phyloP scores from a whole-genome alignment of 2,113 vertebrate genomes.

The Hemiprocne comata region DNA sequence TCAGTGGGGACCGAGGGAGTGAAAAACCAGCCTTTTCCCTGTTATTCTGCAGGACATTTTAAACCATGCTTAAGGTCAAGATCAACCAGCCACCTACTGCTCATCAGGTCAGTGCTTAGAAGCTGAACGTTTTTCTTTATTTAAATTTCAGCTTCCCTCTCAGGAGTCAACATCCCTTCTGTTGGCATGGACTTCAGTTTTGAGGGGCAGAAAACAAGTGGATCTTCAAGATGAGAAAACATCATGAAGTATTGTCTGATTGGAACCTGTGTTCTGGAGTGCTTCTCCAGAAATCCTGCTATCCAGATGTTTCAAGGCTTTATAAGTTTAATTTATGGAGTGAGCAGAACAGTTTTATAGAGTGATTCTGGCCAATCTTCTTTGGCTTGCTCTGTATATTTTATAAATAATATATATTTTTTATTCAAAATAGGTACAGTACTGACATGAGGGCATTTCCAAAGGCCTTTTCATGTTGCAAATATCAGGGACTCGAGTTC shows the following conservation, averaged over 20 bases:
- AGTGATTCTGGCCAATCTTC: slow-evolving; percentile 36
- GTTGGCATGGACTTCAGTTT: slow-evolving; percentile 37
- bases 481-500: slow-evolving; percentile 33
- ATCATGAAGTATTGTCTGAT: not conserved
- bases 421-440: slow-evolving; percentile 12
- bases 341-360: slow-evolving; percentile 48
- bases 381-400: slow-evolving; percentile 49
- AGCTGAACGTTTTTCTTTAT: not conserved
- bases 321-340: slow-evolving; percentile 41
- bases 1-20: not conserved
- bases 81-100: fast-evolving
- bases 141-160: slow-evolving; percentile 61
- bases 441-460: slow-evolving; percentile 8
- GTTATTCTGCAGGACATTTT: not conserved
- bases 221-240: slow-evolving; percentile 58
- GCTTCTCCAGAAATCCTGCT: slow-evolving; percentile 47
- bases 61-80: not conserved
- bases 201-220: slow-evolving; percentile 44
- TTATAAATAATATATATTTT: slow-evolving; percentile 66
- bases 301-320: slow-evolving; percentile 46
- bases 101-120: not conserved
- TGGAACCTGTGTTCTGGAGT: slow-evolving; percentile 51
- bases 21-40: not conserved
- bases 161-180: slow-evolving; percentile 60
- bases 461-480: slow-evolving; percentile 54